Evolutionary conservation across 2,888 invertebrate genomes (phyloP).

Genomic region (Heliconius aoede): DNA sequence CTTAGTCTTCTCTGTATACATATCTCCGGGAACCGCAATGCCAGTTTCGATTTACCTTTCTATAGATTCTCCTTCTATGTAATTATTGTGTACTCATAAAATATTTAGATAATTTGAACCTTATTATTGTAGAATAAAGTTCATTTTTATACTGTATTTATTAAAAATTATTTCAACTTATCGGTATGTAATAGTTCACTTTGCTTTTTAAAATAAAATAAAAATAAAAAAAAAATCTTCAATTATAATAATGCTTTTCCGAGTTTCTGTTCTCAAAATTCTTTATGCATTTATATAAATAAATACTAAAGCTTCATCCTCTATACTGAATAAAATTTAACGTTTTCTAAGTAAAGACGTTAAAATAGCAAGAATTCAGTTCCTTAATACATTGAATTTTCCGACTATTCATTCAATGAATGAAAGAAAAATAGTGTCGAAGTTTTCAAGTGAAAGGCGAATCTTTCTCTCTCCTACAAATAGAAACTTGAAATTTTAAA

Average conservation of each 20-base stretch:
- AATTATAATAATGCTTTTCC: not conserved
- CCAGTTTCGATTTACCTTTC: conserved; percentile 71
- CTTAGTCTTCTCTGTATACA: not conserved
- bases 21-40: conserved; percentile 64
- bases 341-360: conserved; percentile 7
- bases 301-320: not conserved
- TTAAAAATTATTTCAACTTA: not conserved
- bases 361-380: conserved; percentile 4
- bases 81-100: conserved; percentile 26
- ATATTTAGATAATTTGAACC: not conserved
- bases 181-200: not conserved
- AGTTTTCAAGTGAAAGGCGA: conserved; percentile 19
- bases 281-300: no score
- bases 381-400: conserved; percentile 35
- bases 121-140: not conserved
- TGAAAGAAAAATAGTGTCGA: conserved; percentile 25
- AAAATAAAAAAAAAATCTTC: not conserved
- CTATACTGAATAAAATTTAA: not conserved
- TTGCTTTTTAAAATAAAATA: no score
- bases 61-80: conserved; percentile 51
- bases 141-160: not conserved
- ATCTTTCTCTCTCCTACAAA: conserved; percentile 25
- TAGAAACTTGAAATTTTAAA: conserved; percentile 28
- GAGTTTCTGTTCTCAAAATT: not conserved
- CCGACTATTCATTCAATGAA: conserved; percentile 11